A percentile compares a stretch with the other conserved stretches of the same genome.
Evolutionary conservation across 2,888 invertebrate genomes (phyloP).

Genomic region (Troglohyphantes excavatus): DNA sequence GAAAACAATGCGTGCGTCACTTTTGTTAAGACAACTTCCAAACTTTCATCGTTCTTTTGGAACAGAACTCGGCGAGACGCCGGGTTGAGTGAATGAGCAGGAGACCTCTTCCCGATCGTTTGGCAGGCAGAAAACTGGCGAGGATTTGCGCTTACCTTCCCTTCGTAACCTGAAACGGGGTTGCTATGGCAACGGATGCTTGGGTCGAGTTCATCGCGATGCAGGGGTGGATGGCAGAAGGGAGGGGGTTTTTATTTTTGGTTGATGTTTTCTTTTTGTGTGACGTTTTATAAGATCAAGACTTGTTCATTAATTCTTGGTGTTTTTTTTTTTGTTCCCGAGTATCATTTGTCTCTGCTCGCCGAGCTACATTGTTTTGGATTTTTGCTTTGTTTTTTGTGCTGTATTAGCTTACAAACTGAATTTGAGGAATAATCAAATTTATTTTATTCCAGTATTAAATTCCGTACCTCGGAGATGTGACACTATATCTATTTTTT

Average conservation of each 20-base stretch:
- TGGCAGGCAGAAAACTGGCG: slow-evolving; percentile 56
- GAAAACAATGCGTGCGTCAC: not conserved
- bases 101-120: slow-evolving; percentile 40
- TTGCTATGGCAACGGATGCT: slow-evolving; percentile 69
- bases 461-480: no score
- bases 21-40: slow-evolving; percentile 3
- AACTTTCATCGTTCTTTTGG: not conserved
- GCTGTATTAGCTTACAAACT: not conserved
- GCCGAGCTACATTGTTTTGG: not conserved
- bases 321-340: slow-evolving; percentile 29
- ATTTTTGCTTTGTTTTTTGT: not conserved
- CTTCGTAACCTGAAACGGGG: slow-evolving; percentile 75
- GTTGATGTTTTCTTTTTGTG: not conserved
- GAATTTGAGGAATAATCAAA: no score
- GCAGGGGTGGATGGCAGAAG: slow-evolving; percentile 59
- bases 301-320: slow-evolving; percentile 46
- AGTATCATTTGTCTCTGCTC: slow-evolving; percentile 25
- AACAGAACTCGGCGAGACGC: slow-evolving; percentile 23
- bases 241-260: slow-evolving; percentile 50
- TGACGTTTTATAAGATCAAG: slow-evolving; percentile 23
- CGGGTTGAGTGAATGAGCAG: slow-evolving; percentile 32
- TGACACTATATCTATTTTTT: no score
- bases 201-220: slow-evolving; percentile 58
- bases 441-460: no score
- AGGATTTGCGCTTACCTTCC: slow-evolving; percentile 56